phyloP scores from a whole-genome alignment of 2,888 invertebrate species.

The Leptinotarsa juncta region DNA sequence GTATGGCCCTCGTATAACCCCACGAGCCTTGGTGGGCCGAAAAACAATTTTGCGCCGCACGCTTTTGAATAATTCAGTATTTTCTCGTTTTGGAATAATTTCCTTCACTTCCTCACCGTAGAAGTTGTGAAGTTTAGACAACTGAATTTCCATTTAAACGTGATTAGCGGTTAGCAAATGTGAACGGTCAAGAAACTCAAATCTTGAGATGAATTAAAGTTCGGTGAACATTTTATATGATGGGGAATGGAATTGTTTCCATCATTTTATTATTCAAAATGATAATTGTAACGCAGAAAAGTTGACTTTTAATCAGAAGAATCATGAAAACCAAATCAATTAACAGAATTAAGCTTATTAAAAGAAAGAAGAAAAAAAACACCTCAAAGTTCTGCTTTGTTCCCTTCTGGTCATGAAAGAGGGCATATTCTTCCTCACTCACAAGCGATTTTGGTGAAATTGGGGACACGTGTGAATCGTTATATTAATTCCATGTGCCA shows the following conservation, averaged over 20 bases:
- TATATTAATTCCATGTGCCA: too few relatives aligned
- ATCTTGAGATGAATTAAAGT: constrained; percentile 3
- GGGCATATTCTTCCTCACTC: too few relatives aligned
- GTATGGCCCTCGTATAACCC: constrained; percentile 5
- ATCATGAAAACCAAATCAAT: too few relatives aligned
- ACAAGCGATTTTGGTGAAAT: too few relatives aligned
- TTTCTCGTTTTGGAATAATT: constrained; percentile 29
- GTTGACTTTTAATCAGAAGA: too few relatives aligned
- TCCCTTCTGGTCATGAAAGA: too few relatives aligned
- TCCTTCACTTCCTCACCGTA: constrained; percentile 13
- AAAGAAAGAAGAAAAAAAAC: too few relatives aligned
- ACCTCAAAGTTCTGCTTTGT: too few relatives aligned
- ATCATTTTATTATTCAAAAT: background rate
- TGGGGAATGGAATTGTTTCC: background rate
- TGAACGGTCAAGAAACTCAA: constrained; percentile 19
- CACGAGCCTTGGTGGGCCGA: background rate
- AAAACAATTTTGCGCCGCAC: constrained; percentile 24
- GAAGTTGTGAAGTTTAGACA: constrained; percentile 29
- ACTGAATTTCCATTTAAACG: constrained; percentile 33
- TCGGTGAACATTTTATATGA: background rate
- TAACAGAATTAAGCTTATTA: too few relatives aligned
- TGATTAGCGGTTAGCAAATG: constrained; percentile 29
- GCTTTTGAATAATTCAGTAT: constrained; percentile 35
- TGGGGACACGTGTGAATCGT: too few relatives aligned
- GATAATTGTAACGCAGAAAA: too few relatives aligned